A percentile compares a stretch with the other conserved stretches of the same genome.
phyloP scores from a whole-genome alignment of 2,888 invertebrate genomes.

The Dryobota labecula region DNA sequence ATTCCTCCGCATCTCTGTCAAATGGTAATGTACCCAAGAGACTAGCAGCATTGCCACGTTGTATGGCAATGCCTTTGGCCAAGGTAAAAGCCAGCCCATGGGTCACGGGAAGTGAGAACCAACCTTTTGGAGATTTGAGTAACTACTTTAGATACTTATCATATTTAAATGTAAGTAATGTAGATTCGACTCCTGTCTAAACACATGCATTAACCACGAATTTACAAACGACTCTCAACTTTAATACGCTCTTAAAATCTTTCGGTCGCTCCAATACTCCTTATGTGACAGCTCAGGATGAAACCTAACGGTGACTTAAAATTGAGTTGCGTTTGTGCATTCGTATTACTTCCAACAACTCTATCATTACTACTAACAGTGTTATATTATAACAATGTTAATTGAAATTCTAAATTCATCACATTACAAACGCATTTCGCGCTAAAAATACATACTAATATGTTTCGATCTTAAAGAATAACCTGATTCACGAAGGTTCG shows the following conservation, averaged over 20 bases:
- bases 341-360: not conserved
- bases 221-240: not conserved
- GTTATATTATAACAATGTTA: not conserved
- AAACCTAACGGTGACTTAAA: not conserved
- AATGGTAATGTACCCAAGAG: no score
- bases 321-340: not conserved
- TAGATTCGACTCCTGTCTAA: not conserved
- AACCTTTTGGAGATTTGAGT: no score
- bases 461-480: constrained; percentile 42
- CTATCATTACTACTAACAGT: not conserved
- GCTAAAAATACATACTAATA: constrained; percentile 43
- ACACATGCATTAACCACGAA: not conserved
- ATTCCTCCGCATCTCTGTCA: no score
- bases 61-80: no score
- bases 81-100: no score
- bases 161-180: not conserved
- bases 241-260: no score
- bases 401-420: constrained; percentile 2
- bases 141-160: not conserved
- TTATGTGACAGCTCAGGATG: not conserved
- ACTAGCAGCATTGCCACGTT: no score
- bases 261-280: not conserved
- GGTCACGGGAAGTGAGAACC: no score
- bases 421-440: constrained; percentile 7
- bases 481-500: constrained; percentile 48